Evolutionary conservation across 2,888 invertebrate species (phyloP).

Genomic region (Nipponacmea schrenckii): DNA sequence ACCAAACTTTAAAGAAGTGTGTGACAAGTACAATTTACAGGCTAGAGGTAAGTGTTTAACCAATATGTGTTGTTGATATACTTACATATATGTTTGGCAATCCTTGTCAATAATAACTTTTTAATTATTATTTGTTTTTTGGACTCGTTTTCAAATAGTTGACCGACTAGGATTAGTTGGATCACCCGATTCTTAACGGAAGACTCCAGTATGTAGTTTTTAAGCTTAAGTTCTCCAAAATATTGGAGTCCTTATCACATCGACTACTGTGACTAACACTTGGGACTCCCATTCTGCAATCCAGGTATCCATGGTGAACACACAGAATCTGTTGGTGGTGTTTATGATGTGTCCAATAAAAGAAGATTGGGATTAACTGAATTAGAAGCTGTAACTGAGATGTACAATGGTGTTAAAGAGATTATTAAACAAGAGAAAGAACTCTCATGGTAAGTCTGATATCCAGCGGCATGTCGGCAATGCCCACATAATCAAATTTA

Average conservation of each 20-base stretch:
- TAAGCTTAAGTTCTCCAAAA: no score
- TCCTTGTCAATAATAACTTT: no score
- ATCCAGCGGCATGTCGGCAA: not conserved
- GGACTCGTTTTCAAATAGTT: no score
- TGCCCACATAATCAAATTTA: not conserved
- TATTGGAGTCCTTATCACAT: no score
- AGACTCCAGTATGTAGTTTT: no score
- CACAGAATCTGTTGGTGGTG: constrained; percentile 59
- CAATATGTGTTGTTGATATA: no score
- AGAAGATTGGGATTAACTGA: constrained; percentile 58
- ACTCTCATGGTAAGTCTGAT: constrained; percentile 19
- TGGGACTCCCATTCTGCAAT: no score
- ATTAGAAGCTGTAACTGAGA: constrained; percentile 50
- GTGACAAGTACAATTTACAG: constrained; percentile 81
- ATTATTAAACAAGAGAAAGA: constrained; percentile 43
- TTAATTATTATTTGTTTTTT: no score
- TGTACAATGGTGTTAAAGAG: constrained; percentile 52
- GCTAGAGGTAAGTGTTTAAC: constrained; percentile 74
- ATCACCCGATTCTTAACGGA: no score
- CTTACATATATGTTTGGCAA: no score
- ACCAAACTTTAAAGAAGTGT: constrained; percentile 81
- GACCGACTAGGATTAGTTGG: no score
- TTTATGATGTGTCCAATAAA: constrained; percentile 61
- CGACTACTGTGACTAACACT: no score
- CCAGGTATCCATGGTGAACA: constrained; percentile 58